Percentiles rank a stretch among this genome's conserved stretches.
phyloP scores from a whole-genome alignment of 1,140 invertebrate genomes.

The Neodiprion fabricii region DNA sequence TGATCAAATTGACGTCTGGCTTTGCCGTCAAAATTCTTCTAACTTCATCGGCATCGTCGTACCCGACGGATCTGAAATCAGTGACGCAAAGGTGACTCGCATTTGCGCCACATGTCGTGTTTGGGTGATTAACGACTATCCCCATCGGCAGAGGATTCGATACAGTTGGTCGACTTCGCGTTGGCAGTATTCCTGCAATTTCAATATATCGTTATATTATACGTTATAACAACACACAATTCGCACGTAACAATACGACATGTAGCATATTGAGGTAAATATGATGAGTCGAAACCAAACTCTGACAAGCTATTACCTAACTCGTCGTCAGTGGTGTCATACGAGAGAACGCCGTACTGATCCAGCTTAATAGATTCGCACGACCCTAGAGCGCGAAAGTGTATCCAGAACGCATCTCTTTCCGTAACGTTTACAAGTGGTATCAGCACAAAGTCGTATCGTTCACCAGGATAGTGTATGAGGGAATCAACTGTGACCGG shows the following conservation, averaged over 20 bases:
- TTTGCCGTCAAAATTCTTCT: constrained; percentile 71
- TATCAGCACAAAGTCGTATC: constrained; percentile 56
- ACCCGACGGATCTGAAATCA: constrained; percentile 77
- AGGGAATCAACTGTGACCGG: constrained; percentile 39
- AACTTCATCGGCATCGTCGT: constrained; percentile 68
- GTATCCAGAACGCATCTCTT: constrained; percentile 59
- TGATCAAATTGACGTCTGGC: constrained; percentile 85
- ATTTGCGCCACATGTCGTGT: neutral
- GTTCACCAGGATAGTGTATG: constrained; percentile 59
- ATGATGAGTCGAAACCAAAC: too few species aligned
- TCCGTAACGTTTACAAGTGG: constrained; percentile 62
- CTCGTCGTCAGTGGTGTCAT: neutral
- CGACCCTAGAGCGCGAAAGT: constrained; percentile 53
- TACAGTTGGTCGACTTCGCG: constrained; percentile 81
- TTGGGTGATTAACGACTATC: neutral
- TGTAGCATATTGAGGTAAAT: too few species aligned
- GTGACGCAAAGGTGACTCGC: constrained; percentile 70
- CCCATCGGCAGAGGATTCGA: constrained; percentile 76
- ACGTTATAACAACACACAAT: too few species aligned
- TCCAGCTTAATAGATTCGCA: constrained; percentile 45
- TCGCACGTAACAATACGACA: neutral
- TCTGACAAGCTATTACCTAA: neutral
- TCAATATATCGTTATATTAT: too few species aligned
- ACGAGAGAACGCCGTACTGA: constrained; percentile 1
- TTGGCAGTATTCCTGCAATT: constrained; percentile 74